Evolutionary conservation across 1,140 invertebrate genomes (phyloP).

Genomic region (Ceratoteleas bidentatus): DNA sequence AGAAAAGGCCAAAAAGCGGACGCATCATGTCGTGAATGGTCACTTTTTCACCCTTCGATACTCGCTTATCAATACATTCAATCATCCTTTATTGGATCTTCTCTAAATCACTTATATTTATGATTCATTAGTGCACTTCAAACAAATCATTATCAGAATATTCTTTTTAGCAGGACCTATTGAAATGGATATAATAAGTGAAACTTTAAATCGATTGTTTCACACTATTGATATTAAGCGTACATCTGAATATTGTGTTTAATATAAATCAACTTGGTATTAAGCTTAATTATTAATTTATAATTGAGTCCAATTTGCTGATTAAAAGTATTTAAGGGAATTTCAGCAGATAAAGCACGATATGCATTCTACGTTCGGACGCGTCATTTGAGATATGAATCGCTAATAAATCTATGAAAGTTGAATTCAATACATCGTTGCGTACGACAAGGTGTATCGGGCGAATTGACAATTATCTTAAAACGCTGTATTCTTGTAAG

Average conservation of each 20-base stretch:
- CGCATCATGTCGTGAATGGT: conserved; percentile 10
- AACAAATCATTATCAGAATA: conserved; percentile 14
- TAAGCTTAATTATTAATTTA: too few relatives aligned
- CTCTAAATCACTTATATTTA: conserved; percentile 16
- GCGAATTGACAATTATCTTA: conserved; percentile 72
- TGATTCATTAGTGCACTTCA: conserved; percentile 28
- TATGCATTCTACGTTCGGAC: conserved; percentile 40
- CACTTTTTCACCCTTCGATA: conserved; percentile 7
- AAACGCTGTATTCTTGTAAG: conserved; percentile 68
- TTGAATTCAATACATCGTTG: conserved; percentile 49
- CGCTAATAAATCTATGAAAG: conserved; percentile 55
- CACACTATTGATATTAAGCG: too few relatives aligned
- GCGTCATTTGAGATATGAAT: conserved; percentile 56
- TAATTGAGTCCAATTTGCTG: too few relatives aligned
- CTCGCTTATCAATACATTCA: conserved; percentile 40
- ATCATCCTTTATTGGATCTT: conserved; percentile 27
- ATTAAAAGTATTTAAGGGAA: too few relatives aligned
- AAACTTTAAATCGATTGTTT: too few relatives aligned
- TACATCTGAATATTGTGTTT: too few relatives aligned
- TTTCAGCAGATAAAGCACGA: too few relatives aligned
- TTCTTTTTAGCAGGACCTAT: too few relatives aligned
- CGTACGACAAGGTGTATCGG: conserved; percentile 64
- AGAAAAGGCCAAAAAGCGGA: conserved; percentile 49
- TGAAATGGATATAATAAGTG: too few relatives aligned
- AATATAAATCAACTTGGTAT: too few relatives aligned